phyloP scores from a whole-genome alignment of 1,140 invertebrate species.

The Homarus americanus region DNA sequence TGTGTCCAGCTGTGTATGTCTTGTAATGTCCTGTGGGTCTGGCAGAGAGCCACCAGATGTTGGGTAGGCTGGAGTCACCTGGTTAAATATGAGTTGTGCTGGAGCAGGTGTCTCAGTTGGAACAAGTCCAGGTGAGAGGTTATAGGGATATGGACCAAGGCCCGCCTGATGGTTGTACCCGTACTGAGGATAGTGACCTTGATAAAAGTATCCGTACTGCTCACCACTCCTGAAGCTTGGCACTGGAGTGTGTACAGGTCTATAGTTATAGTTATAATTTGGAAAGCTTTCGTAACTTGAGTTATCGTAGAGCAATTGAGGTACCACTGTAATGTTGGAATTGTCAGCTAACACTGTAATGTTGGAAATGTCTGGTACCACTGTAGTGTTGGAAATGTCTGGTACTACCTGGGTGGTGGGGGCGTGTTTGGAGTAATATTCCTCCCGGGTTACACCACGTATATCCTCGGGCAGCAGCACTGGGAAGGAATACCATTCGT shows the following conservation, averaged over 20 bases:
- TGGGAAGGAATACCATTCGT: neutral
- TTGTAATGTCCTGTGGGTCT: neutral
- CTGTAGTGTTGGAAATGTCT: neutral
- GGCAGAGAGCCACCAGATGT: neutral
- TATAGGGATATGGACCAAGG: neutral
- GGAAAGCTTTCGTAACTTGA: neutral
- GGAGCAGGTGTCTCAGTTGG: neutral
- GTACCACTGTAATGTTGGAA: neutral
- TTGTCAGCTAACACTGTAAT: neutral
- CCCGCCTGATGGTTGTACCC: neutral
- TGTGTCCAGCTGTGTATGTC: neutral
- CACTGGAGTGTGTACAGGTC: neutral
- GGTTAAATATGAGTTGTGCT: neutral
- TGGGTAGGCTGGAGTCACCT: neutral
- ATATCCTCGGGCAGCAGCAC: neutral
- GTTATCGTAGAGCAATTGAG: neutral
- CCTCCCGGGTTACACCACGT: neutral
- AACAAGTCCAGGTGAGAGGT: neutral
- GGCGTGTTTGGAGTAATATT: neutral
- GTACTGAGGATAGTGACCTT: neutral
- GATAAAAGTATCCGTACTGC: neutral
- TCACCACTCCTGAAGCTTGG: neutral
- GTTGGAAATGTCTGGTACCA: neutral
- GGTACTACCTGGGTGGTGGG: neutral
- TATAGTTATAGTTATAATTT: neutral